These are phyloP conservation scores for Acleris laterana DNA, from an alignment of 2,888 invertebrate species.

Conservation along the genomic window DNA sequence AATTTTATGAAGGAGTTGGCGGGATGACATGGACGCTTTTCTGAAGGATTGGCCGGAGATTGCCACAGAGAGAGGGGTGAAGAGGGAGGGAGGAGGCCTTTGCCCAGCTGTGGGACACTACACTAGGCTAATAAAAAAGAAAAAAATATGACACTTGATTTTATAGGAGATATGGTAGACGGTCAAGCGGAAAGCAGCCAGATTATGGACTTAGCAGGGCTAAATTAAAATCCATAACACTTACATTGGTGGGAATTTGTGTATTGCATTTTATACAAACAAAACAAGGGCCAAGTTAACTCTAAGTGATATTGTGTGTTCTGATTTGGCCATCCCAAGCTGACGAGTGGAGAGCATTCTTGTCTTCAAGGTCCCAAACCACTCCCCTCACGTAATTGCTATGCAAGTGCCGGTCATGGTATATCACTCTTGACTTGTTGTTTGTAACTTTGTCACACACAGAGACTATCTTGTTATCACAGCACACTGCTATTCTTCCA, in stretches of 20 bases:
- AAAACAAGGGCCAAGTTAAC: background rate
- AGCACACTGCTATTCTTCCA: conserved; percentile 69
- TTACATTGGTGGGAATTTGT: conserved; percentile 21
- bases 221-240: background rate
- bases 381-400: conserved; percentile 81
- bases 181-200: too few relatives aligned
- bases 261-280: conserved; percentile 19
- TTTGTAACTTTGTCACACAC: conserved; percentile 60
- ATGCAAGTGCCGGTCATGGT: conserved; percentile 67
- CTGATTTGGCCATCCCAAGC: conserved; percentile 84
- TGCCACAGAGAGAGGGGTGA: too few relatives aligned
- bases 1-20: too few relatives aligned
- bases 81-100: too few relatives aligned
- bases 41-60: too few relatives aligned
- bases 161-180: too few relatives aligned
- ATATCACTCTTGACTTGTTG: conserved; percentile 51
- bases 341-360: conserved; percentile 73
- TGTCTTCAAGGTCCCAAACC: conserved; percentile 75
- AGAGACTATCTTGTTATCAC: conserved; percentile 74
- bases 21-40: too few relatives aligned
- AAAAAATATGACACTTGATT: too few relatives aligned
- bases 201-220: background rate
- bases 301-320: conserved; percentile 59
- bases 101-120: too few relatives aligned
- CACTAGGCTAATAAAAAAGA: too few relatives aligned